Percentiles rank a stretch among this genome's conserved stretches.
These are phyloP conservation scores for Menidia beryllina DNA, from an alignment of 2,113 vertebrate species.

Conservation along the genomic window DNA sequence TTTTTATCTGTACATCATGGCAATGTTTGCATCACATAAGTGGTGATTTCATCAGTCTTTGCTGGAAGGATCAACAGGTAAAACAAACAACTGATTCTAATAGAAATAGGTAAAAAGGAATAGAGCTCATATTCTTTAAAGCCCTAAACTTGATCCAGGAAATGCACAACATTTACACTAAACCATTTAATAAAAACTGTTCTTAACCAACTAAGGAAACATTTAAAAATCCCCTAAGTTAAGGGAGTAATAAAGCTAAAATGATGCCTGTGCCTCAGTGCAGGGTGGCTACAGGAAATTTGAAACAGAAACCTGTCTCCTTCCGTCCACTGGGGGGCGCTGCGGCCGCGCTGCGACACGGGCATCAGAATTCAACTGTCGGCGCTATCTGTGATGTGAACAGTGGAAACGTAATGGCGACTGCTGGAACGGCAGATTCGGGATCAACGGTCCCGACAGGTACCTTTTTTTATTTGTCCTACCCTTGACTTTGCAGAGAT, in stretches of 20 bases:
- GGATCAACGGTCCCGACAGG: slow-evolving; percentile 81
- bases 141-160: not conserved
- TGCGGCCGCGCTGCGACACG: slow-evolving; percentile 31
- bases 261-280: no score
- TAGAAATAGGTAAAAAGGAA: not conserved
- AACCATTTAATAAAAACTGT: no score
- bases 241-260: no score
- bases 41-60: no score
- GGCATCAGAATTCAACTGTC: slow-evolving; percentile 37
- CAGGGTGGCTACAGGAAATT: not conserved
- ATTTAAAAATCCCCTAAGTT: no score
- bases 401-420: slow-evolving; percentile 81
- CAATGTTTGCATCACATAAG: no score
- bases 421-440: slow-evolving; percentile 80
- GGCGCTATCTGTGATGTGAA: slow-evolving; percentile 56
- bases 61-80: no score
- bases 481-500: not conserved
- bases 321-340: slow-evolving; percentile 43
- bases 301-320: not conserved
- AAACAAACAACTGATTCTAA: not conserved
- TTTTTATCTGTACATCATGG: no score
- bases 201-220: no score
- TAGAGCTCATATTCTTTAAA: not conserved
- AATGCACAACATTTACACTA: no score
- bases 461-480: slow-evolving; percentile 28